Base-by-base conservation (phyloP, 2,113 vertebrate genomes). In the Tonatia bakeri region DNA sequence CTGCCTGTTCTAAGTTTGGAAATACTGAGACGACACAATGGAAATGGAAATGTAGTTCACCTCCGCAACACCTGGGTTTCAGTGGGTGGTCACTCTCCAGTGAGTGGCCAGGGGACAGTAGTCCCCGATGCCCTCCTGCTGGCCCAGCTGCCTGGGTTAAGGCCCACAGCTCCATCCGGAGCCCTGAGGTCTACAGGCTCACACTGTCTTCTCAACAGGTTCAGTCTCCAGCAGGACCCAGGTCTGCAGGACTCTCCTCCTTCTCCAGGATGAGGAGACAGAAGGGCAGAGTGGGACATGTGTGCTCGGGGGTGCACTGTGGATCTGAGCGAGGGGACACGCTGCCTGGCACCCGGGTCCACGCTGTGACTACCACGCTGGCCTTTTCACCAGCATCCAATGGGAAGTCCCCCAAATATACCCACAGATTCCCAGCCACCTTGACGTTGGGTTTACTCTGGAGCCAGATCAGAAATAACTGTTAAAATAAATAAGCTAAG, bases 401-500 rank as follows among this genome's bases (percentile, higher is more conserved):
- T 3, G 54, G 81, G 15, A 83, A 69, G 73, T 9, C 77, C 70
- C 67, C 80, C 67, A 93, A 17, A 20, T 0, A 81, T 1, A 33
- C 16, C 36, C 36, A 45, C 0, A 50, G 64, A 15, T 54, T 83
- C 84, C 77, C 40, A 80, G 45, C 15, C 85, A 92, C 36, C 12
- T 87, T 43, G 77, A n/a, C 80, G 24, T 5, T 26, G 22, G 69
- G 47, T 59, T 87, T 81, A 33, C 17, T 54, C 33, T 52, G 43
- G 73, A 54, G 86, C 59, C 5, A 56, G 54, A 79, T 72, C 28
- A 69, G 70, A 93, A 88, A 75, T 36, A 96, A 83, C 69, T 56
- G 72, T 73, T 45, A 67, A 52, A 89, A 64, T 40, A 86, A 83
- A 84, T n/a, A 45, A 76, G 67, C 6, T 1, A 22, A 67, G n/a